phyloP scores from a whole-genome alignment of 1,140 invertebrate species.

The Palaemon carinicauda region DNA sequence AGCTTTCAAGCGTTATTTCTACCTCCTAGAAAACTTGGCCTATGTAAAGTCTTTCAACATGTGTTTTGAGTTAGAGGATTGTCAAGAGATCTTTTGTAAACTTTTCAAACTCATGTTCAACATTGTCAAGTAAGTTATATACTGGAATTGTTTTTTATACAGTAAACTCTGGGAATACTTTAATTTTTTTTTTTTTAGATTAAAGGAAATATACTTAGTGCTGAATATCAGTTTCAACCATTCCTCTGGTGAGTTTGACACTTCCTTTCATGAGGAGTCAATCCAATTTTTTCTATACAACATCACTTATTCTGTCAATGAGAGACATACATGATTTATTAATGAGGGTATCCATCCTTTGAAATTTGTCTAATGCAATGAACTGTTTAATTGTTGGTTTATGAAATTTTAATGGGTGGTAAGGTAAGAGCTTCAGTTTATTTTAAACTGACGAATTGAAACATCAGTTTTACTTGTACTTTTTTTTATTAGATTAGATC shows the following conservation, averaged over 20 bases:
- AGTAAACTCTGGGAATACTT: neutral
- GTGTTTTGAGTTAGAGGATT: slow-evolving; percentile 97
- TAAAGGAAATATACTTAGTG: no score
- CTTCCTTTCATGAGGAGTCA: no score
- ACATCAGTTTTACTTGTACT: neutral
- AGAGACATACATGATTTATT: no score
- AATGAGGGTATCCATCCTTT: no score
- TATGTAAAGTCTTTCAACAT: slow-evolving; percentile 99
- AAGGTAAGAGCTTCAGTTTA: neutral
- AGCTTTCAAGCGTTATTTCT: slow-evolving; percentile 97
- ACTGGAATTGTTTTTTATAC: neutral
- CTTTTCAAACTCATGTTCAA: slow-evolving; percentile 96
- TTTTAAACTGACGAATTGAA: neutral
- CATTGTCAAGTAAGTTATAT: slow-evolving; percentile 86
- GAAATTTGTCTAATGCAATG: no score
- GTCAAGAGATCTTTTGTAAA: slow-evolving; percentile 94
- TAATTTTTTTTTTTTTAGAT: no score
- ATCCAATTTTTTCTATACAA: no score
- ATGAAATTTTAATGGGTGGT: neutral
- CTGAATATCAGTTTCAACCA: no score
- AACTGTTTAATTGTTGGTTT: no score
- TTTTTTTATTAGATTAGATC: neutral
- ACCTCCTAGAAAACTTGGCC: slow-evolving; percentile 92
- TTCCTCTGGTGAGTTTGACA: no score
- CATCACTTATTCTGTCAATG: no score